Conservation (phyloP, 1,140 invertebrate genomes). For the Drosophila cardini region DNA sequence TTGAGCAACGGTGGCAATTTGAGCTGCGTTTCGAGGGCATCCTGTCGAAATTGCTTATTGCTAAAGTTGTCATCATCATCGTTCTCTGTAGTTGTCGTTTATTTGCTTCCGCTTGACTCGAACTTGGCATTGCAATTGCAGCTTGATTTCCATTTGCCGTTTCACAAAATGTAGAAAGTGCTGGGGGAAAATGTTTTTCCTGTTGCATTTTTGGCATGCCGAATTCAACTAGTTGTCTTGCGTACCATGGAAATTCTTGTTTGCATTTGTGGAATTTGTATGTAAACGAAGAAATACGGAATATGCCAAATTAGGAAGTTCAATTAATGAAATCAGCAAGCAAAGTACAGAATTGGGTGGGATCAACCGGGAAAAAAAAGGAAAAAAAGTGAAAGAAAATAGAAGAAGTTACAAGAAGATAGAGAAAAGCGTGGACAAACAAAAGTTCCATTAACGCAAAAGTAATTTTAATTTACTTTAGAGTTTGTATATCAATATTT, state of each 20-base stretch:
- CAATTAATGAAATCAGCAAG: constrained; percentile 40
- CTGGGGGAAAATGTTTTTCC: constrained; percentile 53
- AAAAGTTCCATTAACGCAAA: too few relatives aligned
- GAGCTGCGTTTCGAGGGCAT: constrained; percentile 28
- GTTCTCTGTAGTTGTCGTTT: not conserved
- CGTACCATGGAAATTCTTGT: constrained; percentile 1
- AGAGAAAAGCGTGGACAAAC: not conserved
- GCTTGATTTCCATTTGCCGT: constrained; percentile 70
- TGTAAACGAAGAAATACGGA: not conserved
- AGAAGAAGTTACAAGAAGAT: not conserved
- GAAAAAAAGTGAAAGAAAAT: not conserved
- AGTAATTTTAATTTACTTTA: too few relatives aligned
- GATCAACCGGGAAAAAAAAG: too few relatives aligned
- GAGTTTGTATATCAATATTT: too few relatives aligned
- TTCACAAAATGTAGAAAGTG: constrained; percentile 44
- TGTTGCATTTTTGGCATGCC: constrained; percentile 32
- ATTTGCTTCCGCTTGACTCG: constrained; percentile 29
- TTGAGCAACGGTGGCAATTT: constrained; percentile 33
- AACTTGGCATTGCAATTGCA: constrained; percentile 54
- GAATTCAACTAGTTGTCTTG: constrained; percentile 26
- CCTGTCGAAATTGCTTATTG: constrained; percentile 39
- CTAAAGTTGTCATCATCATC: constrained; percentile 39
- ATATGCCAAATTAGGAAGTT: constrained; percentile 37
- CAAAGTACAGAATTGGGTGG: too few relatives aligned
- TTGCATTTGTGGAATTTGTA: constrained; percentile 14